Evolutionary conservation across 2,797 vertebrate genomes (phyloP).

Genomic region (Hemibagrus guttatus): DNA sequence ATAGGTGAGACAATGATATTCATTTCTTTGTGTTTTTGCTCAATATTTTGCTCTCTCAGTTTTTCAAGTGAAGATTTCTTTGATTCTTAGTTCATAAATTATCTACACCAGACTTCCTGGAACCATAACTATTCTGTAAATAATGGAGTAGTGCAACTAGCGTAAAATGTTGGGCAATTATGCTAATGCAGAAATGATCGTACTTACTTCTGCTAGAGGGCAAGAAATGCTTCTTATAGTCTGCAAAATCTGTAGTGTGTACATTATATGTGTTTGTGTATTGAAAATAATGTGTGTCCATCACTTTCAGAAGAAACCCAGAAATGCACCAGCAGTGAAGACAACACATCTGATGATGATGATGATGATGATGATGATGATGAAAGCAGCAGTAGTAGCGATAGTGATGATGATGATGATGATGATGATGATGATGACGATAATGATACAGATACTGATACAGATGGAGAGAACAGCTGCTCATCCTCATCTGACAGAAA

Average conservation of each 20-base stretch:
- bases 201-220: neutral
- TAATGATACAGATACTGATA: constrained; percentile 51
- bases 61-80: neutral
- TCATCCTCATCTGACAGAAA: constrained; percentile 62
- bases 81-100: neutral
- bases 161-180: neutral
- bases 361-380: constrained; percentile 56
- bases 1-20: constrained; percentile 66
- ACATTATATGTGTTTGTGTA: neutral
- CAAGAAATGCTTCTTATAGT: neutral
- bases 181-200: neutral
- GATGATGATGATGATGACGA: constrained; percentile 53
- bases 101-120: too few relatives aligned
- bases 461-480: constrained; percentile 40
- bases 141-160: neutral
- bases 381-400: neutral
- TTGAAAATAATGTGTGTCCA: neutral
- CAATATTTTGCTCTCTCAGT: neutral
- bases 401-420: constrained; percentile 11
- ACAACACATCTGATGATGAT: constrained; percentile 35
- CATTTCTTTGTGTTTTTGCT: neutral
- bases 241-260: neutral
- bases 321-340: constrained; percentile 22
- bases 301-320: constrained; percentile 58
- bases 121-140: neutral